phyloP scores from a whole-genome alignment of 2,888 invertebrate species.

The Apamea anceps region DNA sequence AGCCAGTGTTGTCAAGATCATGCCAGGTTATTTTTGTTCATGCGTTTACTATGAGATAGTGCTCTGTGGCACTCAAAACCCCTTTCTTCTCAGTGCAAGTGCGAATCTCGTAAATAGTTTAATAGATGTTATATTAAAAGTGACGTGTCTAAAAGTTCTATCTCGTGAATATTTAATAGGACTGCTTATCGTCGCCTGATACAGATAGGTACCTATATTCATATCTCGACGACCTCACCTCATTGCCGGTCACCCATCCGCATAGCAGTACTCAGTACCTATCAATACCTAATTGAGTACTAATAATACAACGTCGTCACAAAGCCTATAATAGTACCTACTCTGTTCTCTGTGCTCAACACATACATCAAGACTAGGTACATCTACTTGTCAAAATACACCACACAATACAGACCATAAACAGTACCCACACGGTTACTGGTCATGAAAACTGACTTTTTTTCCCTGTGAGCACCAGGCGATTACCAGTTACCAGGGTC shows the following conservation, averaged over 20 bases:
- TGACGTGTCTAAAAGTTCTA: conserved; percentile 43
- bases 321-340: background rate
- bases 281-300: conserved; percentile 16
- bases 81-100: conserved; percentile 12
- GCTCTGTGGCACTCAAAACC: conserved; percentile 11
- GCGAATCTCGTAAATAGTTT: conserved; percentile 10
- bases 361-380: background rate
- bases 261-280: conserved; percentile 34
- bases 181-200: conserved; percentile 34
- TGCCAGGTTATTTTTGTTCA: conserved; percentile 50
- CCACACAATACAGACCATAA: background rate
- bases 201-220: conserved; percentile 22
- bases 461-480: background rate
- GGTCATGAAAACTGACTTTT: background rate
- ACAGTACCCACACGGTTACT: background rate
- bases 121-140: conserved; percentile 15
- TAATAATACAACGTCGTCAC: conserved; percentile 10
- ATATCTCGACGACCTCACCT: conserved; percentile 42
- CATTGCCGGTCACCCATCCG: conserved; percentile 46
- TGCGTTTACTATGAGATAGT: conserved; percentile 36
- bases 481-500: background rate
- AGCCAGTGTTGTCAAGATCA: conserved; percentile 52
- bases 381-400: background rate
- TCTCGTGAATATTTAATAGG: conserved; percentile 42
- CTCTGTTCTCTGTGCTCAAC: background rate